A percentile compares a stretch with the other conserved stretches of the same genome.
Evolutionary conservation across 1,140 invertebrate genomes (phyloP).

Genomic region (Sinella curviseta): DNA sequence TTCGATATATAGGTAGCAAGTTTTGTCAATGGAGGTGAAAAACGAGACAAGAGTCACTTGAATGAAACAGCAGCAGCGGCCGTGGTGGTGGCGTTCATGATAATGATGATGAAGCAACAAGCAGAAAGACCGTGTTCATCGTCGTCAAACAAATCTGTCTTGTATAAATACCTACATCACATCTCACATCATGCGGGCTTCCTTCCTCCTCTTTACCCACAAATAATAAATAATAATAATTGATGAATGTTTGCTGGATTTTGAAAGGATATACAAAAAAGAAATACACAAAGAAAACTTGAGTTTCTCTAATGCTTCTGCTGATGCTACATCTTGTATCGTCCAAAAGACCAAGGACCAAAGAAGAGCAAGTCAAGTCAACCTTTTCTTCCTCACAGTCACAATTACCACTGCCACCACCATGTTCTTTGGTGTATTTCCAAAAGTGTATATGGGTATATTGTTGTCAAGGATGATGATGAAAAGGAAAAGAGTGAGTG

Average conservation of each 20-base stretch:
- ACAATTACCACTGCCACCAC: too few relatives aligned
- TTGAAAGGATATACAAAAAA: neutral
- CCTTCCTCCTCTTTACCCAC: neutral
- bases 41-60: slow-evolving; percentile 24
- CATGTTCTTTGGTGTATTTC: too few relatives aligned
- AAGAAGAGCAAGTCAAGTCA: too few relatives aligned
- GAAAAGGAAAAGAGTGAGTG: neutral
- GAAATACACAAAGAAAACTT: neutral
- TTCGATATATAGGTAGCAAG: neutral
- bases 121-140: neutral
- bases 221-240: neutral
- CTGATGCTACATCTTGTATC: too few relatives aligned
- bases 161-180: neutral
- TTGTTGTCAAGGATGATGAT: neutral
- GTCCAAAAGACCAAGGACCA: too few relatives aligned
- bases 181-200: neutral
- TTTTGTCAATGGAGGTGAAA: slow-evolving; percentile 18
- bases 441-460: neutral
- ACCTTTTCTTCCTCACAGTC: too few relatives aligned
- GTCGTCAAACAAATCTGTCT: neutral
- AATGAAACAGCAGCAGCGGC: neutral
- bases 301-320: neutral
- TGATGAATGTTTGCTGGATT: too few relatives aligned
- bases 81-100: neutral
- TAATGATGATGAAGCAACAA: neutral